phyloP scores from a whole-genome alignment of 2,113 vertebrate genomes.

The Stomatorhinus ivindoensis region DNA sequence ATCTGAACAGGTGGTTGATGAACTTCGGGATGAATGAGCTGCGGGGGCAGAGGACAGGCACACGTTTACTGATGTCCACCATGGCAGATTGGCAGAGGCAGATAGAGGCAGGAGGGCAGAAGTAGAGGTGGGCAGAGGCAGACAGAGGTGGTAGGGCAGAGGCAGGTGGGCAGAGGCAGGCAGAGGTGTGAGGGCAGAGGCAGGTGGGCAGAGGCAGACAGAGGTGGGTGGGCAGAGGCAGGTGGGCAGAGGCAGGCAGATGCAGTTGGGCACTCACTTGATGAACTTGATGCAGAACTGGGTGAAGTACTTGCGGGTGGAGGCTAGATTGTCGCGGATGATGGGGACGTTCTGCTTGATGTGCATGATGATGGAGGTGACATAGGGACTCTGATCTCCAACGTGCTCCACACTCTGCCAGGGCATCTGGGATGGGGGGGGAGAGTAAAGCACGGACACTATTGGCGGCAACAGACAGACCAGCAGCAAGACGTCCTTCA shows the following conservation, averaged over 20 bases:
- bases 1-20: constrained; percentile 96
- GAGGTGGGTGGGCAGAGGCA: neutral
- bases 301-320: constrained; percentile 96
- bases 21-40: constrained; percentile 99
- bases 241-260: neutral
- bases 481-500: neutral
- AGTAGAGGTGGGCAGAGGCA: neutral
- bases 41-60: constrained; percentile 29
- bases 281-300: constrained; percentile 99
- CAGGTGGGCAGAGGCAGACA: neutral
- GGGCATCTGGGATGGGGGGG: constrained; percentile 72
- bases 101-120: neutral
- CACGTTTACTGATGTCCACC: neutral
- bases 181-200: too few species aligned
- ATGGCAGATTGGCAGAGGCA: neutral
- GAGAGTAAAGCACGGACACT: neutral
- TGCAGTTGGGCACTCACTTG: constrained; percentile 64
- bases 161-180: neutral
- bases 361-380: constrained; percentile 95
- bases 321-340: constrained; percentile 93
- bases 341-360: constrained; percentile 97
- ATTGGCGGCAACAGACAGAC: neutral
- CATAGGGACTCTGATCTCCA: constrained; percentile 96
- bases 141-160: neutral
- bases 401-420: constrained; percentile 99